Evolutionary conservation across 2,113 vertebrate genomes (phyloP).

Genomic region (Austrofundulus limnaeus): DNA sequence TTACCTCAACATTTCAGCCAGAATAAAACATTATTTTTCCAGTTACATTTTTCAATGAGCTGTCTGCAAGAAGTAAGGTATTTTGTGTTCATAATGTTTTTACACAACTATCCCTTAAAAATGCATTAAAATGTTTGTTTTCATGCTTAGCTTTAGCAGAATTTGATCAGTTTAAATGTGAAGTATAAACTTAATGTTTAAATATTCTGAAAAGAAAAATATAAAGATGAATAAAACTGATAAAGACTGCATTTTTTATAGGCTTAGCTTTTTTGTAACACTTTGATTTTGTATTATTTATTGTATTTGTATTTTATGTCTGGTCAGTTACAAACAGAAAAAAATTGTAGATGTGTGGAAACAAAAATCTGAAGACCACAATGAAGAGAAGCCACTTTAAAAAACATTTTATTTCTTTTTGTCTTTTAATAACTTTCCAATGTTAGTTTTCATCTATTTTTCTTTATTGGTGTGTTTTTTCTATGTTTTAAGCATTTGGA

Average conservation of each 20-base stretch:
- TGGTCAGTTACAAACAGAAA: slow-evolving; percentile 13
- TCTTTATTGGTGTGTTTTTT: slow-evolving; percentile 39
- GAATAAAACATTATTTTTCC: too few species aligned
- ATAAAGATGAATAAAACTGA: neutral
- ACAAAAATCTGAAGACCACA: slow-evolving; percentile 5
- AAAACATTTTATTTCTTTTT: slow-evolving; percentile 32
- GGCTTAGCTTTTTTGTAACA: slow-evolving; percentile 2
- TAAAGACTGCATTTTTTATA: too few species aligned
- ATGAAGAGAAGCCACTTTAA: slow-evolving; percentile 34
- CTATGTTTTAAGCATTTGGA: slow-evolving; percentile 21
- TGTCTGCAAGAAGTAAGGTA: too few species aligned
- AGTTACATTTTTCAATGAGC: too few species aligned
- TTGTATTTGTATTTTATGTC: slow-evolving; percentile 62
- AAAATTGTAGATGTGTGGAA: slow-evolving; percentile 26
- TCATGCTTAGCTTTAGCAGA: neutral
- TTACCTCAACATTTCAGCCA: too few species aligned
- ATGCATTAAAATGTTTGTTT: neutral
- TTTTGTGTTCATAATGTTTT: too few species aligned
- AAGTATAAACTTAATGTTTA: slow-evolving; percentile 17
- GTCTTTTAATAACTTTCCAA: slow-evolving; percentile 28
- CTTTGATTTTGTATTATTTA: slow-evolving; percentile 56
- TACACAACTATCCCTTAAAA: too few species aligned
- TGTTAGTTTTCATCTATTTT: slow-evolving; percentile 33
- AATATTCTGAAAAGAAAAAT: slow-evolving; percentile 10
- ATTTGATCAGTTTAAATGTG: slow-evolving; percentile 8